These are phyloP conservation scores for Nomada ruficornis DNA, from an alignment of 2,888 invertebrate species.

Conservation along the genomic window DNA sequence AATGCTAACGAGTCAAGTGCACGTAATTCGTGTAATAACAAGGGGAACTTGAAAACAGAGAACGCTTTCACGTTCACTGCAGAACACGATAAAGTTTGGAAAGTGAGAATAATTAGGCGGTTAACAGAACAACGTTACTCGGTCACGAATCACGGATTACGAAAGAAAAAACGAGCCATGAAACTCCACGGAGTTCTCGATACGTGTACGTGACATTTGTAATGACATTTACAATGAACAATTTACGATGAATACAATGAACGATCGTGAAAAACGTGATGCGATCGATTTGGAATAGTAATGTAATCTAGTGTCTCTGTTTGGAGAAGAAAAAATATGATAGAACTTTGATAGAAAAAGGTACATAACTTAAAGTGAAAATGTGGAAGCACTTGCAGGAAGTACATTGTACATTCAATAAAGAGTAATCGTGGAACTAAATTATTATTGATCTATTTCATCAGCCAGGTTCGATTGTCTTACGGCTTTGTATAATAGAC, in stretches of 20 bases:
- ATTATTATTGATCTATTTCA: background rate
- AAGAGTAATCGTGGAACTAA: background rate
- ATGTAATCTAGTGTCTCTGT: background rate
- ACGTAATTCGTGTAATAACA: background rate
- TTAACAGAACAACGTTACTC: constrained; percentile 63
- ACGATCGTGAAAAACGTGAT: constrained; percentile 6
- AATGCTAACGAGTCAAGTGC: background rate
- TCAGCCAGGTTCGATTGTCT: constrained; percentile 3
- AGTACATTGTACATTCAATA: background rate
- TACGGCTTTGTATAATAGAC: background rate
- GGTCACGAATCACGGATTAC: constrained; percentile 60
- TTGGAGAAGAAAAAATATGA: background rate
- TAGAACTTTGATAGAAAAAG: no score
- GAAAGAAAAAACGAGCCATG: constrained; percentile 41
- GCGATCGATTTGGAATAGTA: constrained; percentile 12
- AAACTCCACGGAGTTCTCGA: constrained; percentile 35
- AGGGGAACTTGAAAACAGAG: constrained; percentile 7
- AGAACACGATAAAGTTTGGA: constrained; percentile 61
- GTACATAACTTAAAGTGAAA: background rate
- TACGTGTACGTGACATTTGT: constrained; percentile 55
- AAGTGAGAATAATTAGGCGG: constrained; percentile 65
- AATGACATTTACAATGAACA: constrained; percentile 4
- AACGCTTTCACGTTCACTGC: constrained; percentile 22
- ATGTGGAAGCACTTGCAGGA: background rate
- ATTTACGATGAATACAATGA: background rate